Evolutionary conservation across 64 coral and sea anemone species (phyloP).

Genomic region (Montipora cactus): DNA sequence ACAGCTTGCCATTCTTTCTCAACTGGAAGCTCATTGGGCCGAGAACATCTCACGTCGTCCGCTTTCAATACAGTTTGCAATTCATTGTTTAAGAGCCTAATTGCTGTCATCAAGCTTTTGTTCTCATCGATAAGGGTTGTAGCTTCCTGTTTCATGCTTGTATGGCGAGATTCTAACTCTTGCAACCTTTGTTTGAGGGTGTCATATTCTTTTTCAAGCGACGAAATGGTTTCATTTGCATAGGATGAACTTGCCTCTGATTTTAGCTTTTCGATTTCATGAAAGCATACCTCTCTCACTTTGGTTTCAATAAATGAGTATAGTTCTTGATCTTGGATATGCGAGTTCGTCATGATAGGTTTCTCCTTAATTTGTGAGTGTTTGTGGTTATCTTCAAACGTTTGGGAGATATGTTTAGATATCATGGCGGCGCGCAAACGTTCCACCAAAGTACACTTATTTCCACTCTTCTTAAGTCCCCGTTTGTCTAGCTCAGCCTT

Average conservation of each 20-base stretch:
- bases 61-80: neutral
- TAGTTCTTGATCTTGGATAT: no score
- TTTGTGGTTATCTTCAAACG: no score
- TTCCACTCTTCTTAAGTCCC: no score
- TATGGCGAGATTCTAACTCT: neutral
- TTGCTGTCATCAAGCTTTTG: neutral
- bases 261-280: no score
- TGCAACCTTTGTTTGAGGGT: neutral
- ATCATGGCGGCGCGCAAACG: no score
- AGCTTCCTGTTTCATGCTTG: no score
- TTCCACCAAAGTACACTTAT: no score
- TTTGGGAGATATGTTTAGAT: no score
- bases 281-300: no score
- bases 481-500: no score
- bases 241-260: neutral
- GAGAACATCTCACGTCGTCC: neutral
- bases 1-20: neutral
- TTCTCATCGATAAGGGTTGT: neutral
- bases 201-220: neutral
- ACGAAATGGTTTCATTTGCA: slow-evolving; percentile 2
- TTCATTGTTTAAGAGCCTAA: neutral
- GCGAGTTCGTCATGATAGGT: neutral
- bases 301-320: no score
- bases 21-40: no score
- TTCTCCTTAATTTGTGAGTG: neutral